Percentiles rank a stretch among this genome's conserved stretches.
These are phyloP conservation scores for Nemapogon koenigi DNA, from an alignment of 2,888 invertebrate species.

Conservation along the genomic window DNA sequence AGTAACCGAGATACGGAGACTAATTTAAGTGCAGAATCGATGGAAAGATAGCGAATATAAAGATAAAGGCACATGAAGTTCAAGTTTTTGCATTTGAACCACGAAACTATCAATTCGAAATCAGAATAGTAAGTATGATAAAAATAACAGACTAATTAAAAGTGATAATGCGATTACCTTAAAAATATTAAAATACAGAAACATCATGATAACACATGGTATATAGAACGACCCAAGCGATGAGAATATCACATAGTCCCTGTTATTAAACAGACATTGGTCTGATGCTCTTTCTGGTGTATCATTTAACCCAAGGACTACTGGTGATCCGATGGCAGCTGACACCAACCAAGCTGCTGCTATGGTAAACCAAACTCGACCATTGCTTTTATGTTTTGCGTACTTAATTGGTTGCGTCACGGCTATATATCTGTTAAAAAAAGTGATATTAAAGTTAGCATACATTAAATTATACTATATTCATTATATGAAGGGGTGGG, in stretches of 20 bases:
- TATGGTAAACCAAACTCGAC: slow-evolving; percentile 93
- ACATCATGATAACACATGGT: slow-evolving; percentile 97
- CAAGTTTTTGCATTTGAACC: no score
- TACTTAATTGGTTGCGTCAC: slow-evolving; percentile 99
- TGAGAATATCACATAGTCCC: slow-evolving; percentile 97
- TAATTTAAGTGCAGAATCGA: no score
- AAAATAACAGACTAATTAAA: not conserved
- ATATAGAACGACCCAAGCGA: slow-evolving; percentile 98
- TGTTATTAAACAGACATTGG: slow-evolving; percentile 95
- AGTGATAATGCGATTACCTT: slow-evolving; percentile 69
- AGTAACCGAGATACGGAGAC: no score
- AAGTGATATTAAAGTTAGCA: no score
- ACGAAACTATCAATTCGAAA: no score
- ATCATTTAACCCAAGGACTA: slow-evolving; percentile 94
- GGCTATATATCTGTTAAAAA: slow-evolving; percentile 87
- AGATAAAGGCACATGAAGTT: no score
- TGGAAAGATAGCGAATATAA: no score
- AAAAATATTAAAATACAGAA: slow-evolving; percentile 97
- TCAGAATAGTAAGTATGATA: no score
- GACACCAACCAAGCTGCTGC: slow-evolving; percentile 92
- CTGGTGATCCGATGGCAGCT: slow-evolving; percentile 93
- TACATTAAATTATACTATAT: no score
- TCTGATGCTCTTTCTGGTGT: slow-evolving; percentile 82
- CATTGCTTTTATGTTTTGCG: slow-evolving; percentile 96
- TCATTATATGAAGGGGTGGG: no score